Base-by-base conservation (phyloP, 2,888 invertebrate species). In the Hoplodrina blanda region DNA sequence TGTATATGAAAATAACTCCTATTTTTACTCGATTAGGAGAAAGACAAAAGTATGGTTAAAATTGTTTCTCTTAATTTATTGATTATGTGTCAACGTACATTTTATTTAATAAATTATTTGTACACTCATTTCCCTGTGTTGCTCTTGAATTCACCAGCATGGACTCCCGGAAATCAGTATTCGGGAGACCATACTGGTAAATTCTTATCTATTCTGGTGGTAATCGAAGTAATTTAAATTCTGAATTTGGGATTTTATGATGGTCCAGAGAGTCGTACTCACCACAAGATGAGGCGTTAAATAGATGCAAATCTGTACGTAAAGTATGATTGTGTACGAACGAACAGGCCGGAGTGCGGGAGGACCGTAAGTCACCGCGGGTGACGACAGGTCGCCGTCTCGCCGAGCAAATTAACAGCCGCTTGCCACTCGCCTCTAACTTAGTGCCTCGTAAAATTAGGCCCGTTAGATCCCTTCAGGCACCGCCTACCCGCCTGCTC, bases 361-460 rank as follows among this genome's bases (percentile, higher is more conserved):
- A 81, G 82, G 85, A 88, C 88, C 87, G 91, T 95, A 95, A 93
- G 94, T 95, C 93, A 94, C 94, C 91, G 92, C 93, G 94, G 94
- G 94, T 91, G 95, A 91, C 91, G 95, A 95, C 95, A 93, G 92
- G 89, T 87, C 91, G 92, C 88, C 77, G 78, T 78, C 82, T 92
- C 88, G 91, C 90, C 90, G 91, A 91, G 90, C 94, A 94, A 95
- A 95, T 95, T 95, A 95, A 95, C 95, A 95, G 92, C 88, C 92
- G 92, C 90, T 94, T 92, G 92, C 92, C 93, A 90, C 93, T 93
- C 92, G 91, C 91, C 91, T 92, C 92, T 93, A 93, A 95, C 93
- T 95, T 95, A 95, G 93, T 93, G 91, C 94, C 94, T 95, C 95
- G 92, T 95, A 94, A 95, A 95, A 95, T 95, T 94, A 95, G 94